Percentiles rank a stretch among this genome's conserved stretches.
Evolutionary conservation across 2,888 invertebrate species (phyloP).

Genomic region (Selenia dentaria): DNA sequence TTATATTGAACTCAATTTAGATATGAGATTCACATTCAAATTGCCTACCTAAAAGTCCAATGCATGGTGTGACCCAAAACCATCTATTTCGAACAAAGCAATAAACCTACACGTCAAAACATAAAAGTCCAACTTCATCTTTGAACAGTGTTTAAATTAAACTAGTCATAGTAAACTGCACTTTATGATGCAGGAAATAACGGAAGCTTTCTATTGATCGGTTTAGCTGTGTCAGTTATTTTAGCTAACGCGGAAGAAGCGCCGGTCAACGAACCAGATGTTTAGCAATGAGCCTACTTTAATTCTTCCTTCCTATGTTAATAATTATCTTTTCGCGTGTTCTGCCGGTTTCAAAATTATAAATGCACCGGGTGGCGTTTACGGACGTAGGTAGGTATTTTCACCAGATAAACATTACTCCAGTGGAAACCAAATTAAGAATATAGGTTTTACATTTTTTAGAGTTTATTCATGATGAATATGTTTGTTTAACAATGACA

Average conservation of each 20-base stretch:
- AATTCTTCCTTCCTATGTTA: constrained; percentile 41
- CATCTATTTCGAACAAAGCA: constrained; percentile 12
- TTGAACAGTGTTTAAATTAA: constrained; percentile 8
- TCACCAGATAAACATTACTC: background rate
- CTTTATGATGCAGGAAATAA: constrained; percentile 35
- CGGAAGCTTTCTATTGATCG: constrained; percentile 31
- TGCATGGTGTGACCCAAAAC: constrained; percentile 11
- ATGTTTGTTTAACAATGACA: too few species aligned
- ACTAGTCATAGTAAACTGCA: constrained; percentile 12
- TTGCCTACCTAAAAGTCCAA: too few species aligned
- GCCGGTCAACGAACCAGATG: constrained; percentile 56
- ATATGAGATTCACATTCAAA: too few species aligned
- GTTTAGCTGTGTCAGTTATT: constrained; percentile 50
- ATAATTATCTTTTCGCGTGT: constrained; percentile 40
- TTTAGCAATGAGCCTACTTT: constrained; percentile 44
- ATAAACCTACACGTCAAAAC: constrained; percentile 19
- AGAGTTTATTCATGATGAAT: too few species aligned
- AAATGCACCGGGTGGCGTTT: too few species aligned
- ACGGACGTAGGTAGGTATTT: too few species aligned
- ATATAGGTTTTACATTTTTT: too few species aligned
- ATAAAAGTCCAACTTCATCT: too few species aligned
- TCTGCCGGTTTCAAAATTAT: background rate
- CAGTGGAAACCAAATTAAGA: too few species aligned
- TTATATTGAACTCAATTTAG: too few species aligned
- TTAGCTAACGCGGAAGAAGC: constrained; percentile 59